Evolutionary conservation across 2,113 vertebrate species (phyloP).

Genomic region (Hoplias malabaricus): DNA sequence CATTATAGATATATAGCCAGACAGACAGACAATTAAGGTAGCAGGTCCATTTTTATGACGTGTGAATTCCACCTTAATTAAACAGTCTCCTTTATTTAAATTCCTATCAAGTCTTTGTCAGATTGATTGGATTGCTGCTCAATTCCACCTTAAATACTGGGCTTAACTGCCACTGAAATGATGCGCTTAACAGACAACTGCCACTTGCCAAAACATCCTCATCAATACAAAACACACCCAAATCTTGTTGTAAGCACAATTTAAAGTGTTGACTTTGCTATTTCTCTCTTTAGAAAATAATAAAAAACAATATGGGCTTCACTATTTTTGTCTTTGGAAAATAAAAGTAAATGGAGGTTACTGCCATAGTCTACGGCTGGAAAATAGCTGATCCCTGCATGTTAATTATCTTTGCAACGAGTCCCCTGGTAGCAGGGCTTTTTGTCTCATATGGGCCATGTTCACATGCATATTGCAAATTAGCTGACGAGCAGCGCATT

Average conservation of each 20-base stretch:
- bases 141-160: neutral
- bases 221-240: neutral
- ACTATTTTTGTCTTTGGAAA: constrained; percentile 14
- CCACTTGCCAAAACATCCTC: neutral
- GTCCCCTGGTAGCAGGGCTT: constrained; percentile 33
- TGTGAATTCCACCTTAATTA: neutral
- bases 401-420: constrained; percentile 42
- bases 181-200: neutral
- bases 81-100: neutral
- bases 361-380: neutral
- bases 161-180: neutral
- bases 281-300: constrained; percentile 19
- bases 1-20: no score
- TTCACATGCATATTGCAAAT: constrained; percentile 35
- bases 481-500: constrained; percentile 35
- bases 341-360: constrained; percentile 34
- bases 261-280: constrained; percentile 12
- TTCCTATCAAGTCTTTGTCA: neutral
- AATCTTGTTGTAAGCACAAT: neutral
- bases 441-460: constrained; percentile 27
- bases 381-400: constrained; percentile 40
- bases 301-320: constrained; percentile 31
- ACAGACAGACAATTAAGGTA: no score
- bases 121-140: neutral
- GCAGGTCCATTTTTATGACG: no score